phyloP scores from a whole-genome alignment of 2,113 vertebrate species.

The Protobothrops mucrosquamatus region DNA sequence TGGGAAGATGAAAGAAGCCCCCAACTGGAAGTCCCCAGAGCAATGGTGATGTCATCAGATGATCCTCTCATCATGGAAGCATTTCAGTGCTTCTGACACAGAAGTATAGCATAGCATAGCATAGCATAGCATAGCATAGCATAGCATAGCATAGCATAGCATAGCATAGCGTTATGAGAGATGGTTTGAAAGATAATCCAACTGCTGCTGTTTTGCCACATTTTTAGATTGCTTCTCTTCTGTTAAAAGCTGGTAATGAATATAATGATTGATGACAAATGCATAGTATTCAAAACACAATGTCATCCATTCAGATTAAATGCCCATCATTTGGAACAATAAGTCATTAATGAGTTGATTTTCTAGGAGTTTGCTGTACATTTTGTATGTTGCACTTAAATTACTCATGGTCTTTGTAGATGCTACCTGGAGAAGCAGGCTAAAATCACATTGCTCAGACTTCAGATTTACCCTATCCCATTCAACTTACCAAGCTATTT shows the following conservation, averaged over 20 bases:
- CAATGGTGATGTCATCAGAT: background rate
- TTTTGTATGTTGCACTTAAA: background rate
- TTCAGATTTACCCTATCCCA: background rate
- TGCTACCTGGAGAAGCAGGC: background rate
- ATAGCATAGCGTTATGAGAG: background rate
- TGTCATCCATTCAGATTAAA: background rate
- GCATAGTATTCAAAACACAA: background rate
- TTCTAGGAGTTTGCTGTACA: background rate
- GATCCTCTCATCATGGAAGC: background rate
- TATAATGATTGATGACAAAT: background rate
- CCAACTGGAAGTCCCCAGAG: background rate
- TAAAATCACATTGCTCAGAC: conserved; percentile 22
- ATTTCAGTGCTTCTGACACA: background rate
- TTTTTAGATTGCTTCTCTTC: background rate
- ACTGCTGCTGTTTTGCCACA: background rate
- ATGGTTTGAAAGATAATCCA: background rate
- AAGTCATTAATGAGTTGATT: background rate
- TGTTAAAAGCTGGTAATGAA: background rate
- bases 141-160: background rate
- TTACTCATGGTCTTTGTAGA: background rate
- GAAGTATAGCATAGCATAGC: background rate
- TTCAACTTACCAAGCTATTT: conserved; percentile 31
- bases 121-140: background rate
- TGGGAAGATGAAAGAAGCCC: background rate
- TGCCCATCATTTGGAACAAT: background rate